These are phyloP conservation scores for Eidolon dupreanum DNA, from an alignment of 2,797 vertebrate species.

Conservation along the genomic window DNA sequence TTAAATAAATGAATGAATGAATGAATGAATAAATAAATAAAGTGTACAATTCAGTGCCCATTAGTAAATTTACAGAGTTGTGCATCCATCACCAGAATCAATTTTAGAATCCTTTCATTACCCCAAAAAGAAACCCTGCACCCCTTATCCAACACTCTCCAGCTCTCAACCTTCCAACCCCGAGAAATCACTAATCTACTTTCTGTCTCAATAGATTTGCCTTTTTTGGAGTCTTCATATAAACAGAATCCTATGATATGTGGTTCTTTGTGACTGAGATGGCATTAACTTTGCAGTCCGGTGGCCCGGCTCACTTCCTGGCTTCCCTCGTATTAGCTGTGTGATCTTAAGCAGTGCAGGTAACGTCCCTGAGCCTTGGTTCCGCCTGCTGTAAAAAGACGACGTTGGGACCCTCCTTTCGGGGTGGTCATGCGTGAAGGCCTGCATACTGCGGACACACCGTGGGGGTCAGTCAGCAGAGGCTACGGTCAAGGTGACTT, in stretches of 20 bases:
- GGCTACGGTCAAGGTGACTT: fast-evolving
- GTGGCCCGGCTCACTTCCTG: not conserved
- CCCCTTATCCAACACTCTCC: not conserved
- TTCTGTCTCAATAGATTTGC: not conserved
- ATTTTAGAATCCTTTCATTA: not conserved
- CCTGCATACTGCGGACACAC: fast-evolving
- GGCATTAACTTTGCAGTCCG: not conserved
- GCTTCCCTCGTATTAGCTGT: not conserved
- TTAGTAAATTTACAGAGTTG: not conserved
- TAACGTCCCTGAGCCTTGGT: not conserved
- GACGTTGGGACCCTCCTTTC: not conserved
- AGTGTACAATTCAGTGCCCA: not conserved
- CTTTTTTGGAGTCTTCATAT: not conserved
- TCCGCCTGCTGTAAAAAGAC: not conserved
- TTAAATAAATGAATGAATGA: too few species aligned
- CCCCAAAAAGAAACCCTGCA: not conserved
- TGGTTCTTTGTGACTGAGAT: not conserved
- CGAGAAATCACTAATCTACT: not conserved
- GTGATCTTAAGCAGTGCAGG: not conserved
- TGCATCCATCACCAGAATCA: not conserved
- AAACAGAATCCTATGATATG: not conserved
- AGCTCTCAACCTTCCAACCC: too few species aligned
- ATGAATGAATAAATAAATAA: too few species aligned
- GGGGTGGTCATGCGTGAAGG: fast-evolving
- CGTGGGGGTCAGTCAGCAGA: fast-evolving